Base-by-base conservation (phyloP, 2,797 vertebrate genomes). In the Schizothorax lantsangensis region DNA sequence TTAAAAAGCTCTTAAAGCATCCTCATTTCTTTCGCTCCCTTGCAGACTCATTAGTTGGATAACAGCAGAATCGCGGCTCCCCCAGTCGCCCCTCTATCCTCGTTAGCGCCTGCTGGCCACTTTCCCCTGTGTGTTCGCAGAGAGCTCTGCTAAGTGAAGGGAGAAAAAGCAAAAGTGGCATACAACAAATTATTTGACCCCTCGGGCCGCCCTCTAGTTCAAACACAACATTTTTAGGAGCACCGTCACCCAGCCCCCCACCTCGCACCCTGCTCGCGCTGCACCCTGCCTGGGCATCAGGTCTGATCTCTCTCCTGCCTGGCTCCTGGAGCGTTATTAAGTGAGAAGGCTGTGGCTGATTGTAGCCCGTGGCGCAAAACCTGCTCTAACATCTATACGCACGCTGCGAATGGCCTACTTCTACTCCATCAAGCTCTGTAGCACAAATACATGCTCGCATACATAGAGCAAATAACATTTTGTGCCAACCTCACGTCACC, bases 251-350 rank as follows among this genome's bases (percentile, higher is more conserved):
- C 80, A 71, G 54, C 79, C 84, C 62, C 77, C 66, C 19, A 11
- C 68, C 71, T 84, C 30, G 40, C 83, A 88, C 78, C 79, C 83
- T 85, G 79, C 54, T 49, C 14, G 72, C 21, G 33, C 77, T 75
- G 78, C 83, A 52, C 84, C 69, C 79, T 83, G 78, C 71, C 40
- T 71, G 62, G 49, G 79, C 84, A 88, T 89, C 89, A 90, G 84
- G 84, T 87, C 79, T 86, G 81, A 87, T 89, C 73, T 89, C 78
- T 87, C 83, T 81, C 86, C 71, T 88, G 79, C 68, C 43, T 68
- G 43, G 81, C 64, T 90, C 83, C 79, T 79, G 38, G 77, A 88
- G 84, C 59, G 66, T 85, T 89, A 87, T 89, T 87, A 88, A 89
- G 64, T 49, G 86, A 79, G 82, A 85, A 84, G 74, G 68, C 73